Evolutionary conservation across 2,113 vertebrate genomes (phyloP), one percentile per base, ranked within the genome.

Genomic region (Tragelaphus buxtoni): DNA sequence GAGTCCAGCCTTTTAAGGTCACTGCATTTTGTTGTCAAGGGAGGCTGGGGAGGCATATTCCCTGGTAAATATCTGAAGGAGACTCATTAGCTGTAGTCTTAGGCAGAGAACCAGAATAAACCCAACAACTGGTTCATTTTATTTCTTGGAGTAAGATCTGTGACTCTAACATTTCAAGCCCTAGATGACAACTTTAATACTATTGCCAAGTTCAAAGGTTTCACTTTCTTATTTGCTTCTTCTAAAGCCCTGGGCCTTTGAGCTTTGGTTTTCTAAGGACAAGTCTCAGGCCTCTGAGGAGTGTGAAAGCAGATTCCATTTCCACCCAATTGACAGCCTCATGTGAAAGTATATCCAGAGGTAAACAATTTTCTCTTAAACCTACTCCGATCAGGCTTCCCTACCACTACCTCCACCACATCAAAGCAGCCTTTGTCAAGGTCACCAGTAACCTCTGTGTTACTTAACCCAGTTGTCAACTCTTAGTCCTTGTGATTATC

Each of bases 191-290:
- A 89, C 39, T 47, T 96, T 94, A 94, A 96, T 88, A 82, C 87
- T 65, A 77, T 95, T 55, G 69, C 88, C 51, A 60, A 79, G 95
- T 97, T 97, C 96, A 97, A 96, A 96, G 92, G n/a, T 58, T 97
- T 88, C 28, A 22, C 42, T 94, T 72, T 96, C 77, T 84, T 82
- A 86, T 96, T 88, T 96, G 80, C 28, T 63, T 69, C 61, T 26
- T 82, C 81, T 94, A 63, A 92, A 81, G 88, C 45, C 47, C 51
- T 30, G 13, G 53, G 74, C 47, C 84, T 97, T 91, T 58, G 76
- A 97, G 88, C 30, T 79, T 42, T 92, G 88, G 56, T 92, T 96
- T 63, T 92, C 12, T 87, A 82, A 82, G 56, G 88, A 95, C 65
- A 69, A 63, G 61, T 69, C 26, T 92, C 51, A 1, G 77, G 35